Evolutionary conservation across 2,888 invertebrate species (phyloP).

Genomic region (Microdon myrmicae): DNA sequence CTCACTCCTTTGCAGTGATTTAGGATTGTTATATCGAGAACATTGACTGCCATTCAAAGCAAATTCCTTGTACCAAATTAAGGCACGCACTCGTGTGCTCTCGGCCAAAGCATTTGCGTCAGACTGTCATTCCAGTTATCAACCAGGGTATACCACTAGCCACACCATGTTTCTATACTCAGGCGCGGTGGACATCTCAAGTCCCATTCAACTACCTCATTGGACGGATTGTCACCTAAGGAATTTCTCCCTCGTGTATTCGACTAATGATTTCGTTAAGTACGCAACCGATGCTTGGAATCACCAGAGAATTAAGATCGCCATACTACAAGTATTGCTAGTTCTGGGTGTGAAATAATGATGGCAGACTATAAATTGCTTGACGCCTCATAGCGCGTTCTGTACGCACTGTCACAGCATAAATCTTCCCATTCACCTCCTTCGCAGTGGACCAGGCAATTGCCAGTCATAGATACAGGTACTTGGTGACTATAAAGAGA

Average conservation of each 20-base stretch:
- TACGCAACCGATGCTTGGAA: slow-evolving; percentile 44
- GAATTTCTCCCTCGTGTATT: slow-evolving; percentile 47
- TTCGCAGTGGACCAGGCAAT: not conserved
- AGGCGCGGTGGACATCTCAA: slow-evolving; percentile 45
- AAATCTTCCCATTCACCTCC: slow-evolving; percentile 28
- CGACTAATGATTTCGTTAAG: slow-evolving; percentile 51
- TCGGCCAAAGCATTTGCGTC: slow-evolving; percentile 46
- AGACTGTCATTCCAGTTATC: slow-evolving; percentile 14
- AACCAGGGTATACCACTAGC: slow-evolving; percentile 5
- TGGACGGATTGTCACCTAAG: slow-evolving; percentile 32
- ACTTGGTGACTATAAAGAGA: no score
- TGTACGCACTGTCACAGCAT: slow-evolving; percentile 47
- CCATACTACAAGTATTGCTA: slow-evolving; percentile 1
- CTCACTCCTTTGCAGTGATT: no score
- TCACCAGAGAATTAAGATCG: slow-evolving; percentile 44
- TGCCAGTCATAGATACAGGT: no score
- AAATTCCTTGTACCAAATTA: no score
- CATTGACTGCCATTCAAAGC: no score
- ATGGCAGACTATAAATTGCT: slow-evolving; percentile 51
- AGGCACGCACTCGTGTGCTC: no score
- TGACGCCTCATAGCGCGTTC: slow-evolving; percentile 48
- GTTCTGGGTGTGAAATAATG: slow-evolving; percentile 49
- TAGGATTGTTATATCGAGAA: no score
- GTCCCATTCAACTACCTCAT: slow-evolving; percentile 14
- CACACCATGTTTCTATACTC: slow-evolving; percentile 26